Base-by-base conservation (phyloP, 2,113 vertebrate genomes). In the Ascaphus truei region DNA sequence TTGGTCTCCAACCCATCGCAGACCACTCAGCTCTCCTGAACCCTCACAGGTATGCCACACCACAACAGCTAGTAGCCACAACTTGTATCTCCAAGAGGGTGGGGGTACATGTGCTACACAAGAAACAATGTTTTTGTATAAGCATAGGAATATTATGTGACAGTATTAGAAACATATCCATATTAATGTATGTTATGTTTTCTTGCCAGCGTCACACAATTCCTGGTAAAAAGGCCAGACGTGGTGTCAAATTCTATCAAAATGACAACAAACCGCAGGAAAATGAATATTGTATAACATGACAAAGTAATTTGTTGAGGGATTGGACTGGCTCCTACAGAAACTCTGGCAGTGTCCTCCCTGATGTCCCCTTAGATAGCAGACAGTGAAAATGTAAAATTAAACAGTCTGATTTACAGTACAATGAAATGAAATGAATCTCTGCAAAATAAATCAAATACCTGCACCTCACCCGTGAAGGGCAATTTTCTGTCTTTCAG, bases 401-500 rank as follows among this genome's bases (percentile, higher is more conserved):
- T 85, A 75, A 85, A 72, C 11, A 76, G 43, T 77, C 43, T 84
- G 81, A 85, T 85, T 83, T 81, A 78, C 2, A 36, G 73, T 74
- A 39, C 6, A 53, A 76, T 76, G 57, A 84, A 83, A 81, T 82
- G 25, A 82, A 83, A 81, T 81, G 34, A 81, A 83, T 88, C 74
- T 83, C 62, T 11, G 64, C 69, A 75, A 75, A 84, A 81, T 86
- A 80, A 84, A 84, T 84, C 69, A 81, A 85, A 80, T 77, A 37
- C 79, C 68, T 88, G 79, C 76, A 34, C 79, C 71, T 88, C 83
- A 84, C 66, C 71, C 67, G 55, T 82, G 74, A 84, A 85, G 77
- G 48, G 11, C 81, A 85, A 80, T 83, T 80, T 79, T 72, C 41
- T 80, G 81, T 79, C n/a, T 61, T 85, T 84, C 76, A 73, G 62